These are phyloP conservation scores for Onychostruthus taczanowskii DNA, from an alignment of 2,113 vertebrate genomes.

Conservation along the genomic window DNA sequence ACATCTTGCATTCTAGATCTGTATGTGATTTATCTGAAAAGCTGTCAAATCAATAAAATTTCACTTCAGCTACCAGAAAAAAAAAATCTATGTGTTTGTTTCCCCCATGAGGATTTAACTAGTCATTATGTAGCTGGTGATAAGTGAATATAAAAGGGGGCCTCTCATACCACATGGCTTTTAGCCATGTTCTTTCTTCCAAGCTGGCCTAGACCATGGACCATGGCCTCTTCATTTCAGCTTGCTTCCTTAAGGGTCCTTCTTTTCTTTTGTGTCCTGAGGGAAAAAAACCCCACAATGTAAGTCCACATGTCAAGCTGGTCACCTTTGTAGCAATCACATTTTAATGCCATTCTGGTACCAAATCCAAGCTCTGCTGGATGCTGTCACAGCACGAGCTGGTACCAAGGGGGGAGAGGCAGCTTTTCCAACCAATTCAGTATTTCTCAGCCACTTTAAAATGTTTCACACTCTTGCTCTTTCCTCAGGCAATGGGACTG, in stretches of 20 bases:
- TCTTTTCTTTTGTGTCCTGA: background rate
- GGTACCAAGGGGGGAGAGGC: background rate
- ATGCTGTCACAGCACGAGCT: background rate
- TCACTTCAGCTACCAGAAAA: background rate
- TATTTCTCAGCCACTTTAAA: background rate
- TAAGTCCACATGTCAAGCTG: background rate
- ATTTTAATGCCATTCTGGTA: background rate
- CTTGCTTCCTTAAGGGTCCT: background rate
- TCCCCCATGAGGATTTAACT: background rate
- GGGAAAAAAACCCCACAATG: background rate
- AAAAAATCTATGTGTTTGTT: background rate
- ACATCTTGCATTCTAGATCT: slow-evolving; percentile 20
- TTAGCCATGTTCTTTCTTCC: background rate
- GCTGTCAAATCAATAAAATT: slow-evolving; percentile 43
- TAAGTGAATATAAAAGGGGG: background rate
- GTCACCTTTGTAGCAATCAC: background rate
- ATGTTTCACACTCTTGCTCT: background rate
- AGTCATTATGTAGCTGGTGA: background rate
- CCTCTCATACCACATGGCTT: background rate
- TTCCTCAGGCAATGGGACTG: background rate
- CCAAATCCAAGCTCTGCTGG: background rate
- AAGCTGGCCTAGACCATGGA: background rate
- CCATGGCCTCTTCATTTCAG: background rate
- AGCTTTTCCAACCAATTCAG: background rate
- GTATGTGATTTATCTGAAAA: background rate